phyloP scores from a whole-genome alignment of 2,888 invertebrate species.

The Boloria selene region DNA sequence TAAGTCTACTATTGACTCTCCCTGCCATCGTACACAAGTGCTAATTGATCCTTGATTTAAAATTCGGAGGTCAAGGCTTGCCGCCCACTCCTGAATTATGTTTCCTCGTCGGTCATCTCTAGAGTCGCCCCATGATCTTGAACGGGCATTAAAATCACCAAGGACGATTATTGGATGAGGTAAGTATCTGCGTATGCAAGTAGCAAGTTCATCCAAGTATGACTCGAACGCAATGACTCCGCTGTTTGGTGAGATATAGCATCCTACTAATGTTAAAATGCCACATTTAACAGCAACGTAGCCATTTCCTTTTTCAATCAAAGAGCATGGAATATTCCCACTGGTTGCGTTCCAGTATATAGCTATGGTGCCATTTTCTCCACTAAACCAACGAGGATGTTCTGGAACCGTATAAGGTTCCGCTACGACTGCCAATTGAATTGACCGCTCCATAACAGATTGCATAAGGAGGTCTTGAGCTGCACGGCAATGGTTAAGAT shows the following conservation, averaged over 20 bases:
- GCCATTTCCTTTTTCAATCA: constrained; percentile 16
- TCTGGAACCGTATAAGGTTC: constrained; percentile 38
- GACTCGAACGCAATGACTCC: constrained; percentile 8
- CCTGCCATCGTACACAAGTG: constrained; percentile 41
- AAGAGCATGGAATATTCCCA: constrained; percentile 4
- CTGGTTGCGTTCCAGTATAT: constrained; percentile 18
- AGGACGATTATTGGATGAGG: constrained; percentile 27
- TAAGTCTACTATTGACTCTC: constrained; percentile 40
- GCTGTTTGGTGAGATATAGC: constrained; percentile 35
- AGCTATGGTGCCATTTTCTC: constrained; percentile 25
- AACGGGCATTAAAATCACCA: constrained; percentile 33
- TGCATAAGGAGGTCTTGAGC: constrained; percentile 31
- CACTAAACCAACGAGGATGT: constrained; percentile 31
- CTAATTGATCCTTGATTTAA: constrained; percentile 30
- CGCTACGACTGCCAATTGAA: constrained; percentile 34
- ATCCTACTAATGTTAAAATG: constrained; percentile 23
- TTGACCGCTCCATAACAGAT: constrained; percentile 22
- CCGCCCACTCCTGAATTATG: constrained; percentile 28
- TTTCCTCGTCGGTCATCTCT: constrained; percentile 22
- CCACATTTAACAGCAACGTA: constrained; percentile 27
- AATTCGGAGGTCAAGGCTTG: constrained; percentile 29
- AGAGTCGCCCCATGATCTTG: constrained; percentile 24
- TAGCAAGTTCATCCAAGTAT: constrained; percentile 21
- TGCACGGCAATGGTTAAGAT: constrained; percentile 31
- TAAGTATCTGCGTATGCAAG: constrained; percentile 17